These are phyloP conservation scores for Drosophila navojoa DNA, from an alignment of 1,140 invertebrate genomes.

Conservation along the genomic window DNA sequence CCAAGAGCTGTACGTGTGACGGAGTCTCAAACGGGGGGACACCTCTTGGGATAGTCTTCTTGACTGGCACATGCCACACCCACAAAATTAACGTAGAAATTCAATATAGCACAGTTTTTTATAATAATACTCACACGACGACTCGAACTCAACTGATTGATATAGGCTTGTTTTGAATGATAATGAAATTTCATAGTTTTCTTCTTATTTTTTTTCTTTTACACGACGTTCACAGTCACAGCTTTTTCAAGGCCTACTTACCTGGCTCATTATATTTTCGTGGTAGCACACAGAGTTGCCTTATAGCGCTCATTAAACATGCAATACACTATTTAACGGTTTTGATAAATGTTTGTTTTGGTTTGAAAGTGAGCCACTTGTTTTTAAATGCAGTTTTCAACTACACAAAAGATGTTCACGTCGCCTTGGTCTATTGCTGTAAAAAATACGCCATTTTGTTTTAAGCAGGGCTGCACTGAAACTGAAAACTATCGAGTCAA, in stretches of 20 bases:
- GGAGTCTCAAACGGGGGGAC: constrained; percentile 63
- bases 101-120: constrained; percentile 45
- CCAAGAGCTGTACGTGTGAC: constrained; percentile 34
- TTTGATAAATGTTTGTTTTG: constrained; percentile 66
- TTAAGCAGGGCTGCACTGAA: constrained; percentile 38
- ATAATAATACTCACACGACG: constrained; percentile 67
- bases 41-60: constrained; percentile 48
- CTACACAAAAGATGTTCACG: constrained; percentile 75
- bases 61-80: constrained; percentile 65
- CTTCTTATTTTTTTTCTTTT: constrained; percentile 63
- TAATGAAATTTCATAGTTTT: constrained; percentile 69
- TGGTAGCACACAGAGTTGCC: constrained; percentile 73
- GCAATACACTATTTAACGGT: constrained; percentile 59
- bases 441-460: constrained; percentile 74
- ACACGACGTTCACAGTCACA: constrained; percentile 74
- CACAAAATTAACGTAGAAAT: constrained; percentile 49
- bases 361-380: constrained; percentile 56
- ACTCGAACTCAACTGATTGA: constrained; percentile 61
- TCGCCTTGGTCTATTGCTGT: constrained; percentile 65
- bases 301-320: constrained; percentile 81
- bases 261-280: constrained; percentile 84
- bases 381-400: constrained; percentile 78
- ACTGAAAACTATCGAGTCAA: constrained; percentile 4
- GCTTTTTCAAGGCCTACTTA: constrained; percentile 83
- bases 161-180: constrained; percentile 62